These are phyloP conservation scores for Eulemur albifrons DNA, from an alignment of 2,797 vertebrate genomes.

Conservation along the genomic window DNA sequence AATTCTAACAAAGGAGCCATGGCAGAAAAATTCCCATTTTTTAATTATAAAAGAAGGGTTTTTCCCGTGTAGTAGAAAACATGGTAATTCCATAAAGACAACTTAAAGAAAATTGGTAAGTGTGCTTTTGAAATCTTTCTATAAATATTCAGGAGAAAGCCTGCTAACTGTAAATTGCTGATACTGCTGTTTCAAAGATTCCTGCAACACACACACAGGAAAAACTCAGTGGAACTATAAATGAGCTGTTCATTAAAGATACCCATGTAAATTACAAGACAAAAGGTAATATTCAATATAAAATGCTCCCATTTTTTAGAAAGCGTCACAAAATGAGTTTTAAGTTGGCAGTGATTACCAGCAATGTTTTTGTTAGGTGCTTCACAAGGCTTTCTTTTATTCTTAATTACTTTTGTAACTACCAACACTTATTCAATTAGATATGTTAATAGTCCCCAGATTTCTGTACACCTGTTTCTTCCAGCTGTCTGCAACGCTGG, in stretches of 20 bases:
- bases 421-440: conserved; percentile 80
- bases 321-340: conserved; percentile 65
- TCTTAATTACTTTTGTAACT: conserved; percentile 74
- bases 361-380: conserved; percentile 64
- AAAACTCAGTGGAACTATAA: conserved; percentile 54
- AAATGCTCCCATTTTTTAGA: conserved; percentile 47
- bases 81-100: conserved; percentile 43
- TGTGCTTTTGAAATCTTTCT: conserved; percentile 64
- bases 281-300: conserved; percentile 68
- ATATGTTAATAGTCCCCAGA: conserved; percentile 81
- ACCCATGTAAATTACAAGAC: conserved; percentile 66
- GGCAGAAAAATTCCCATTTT: neutral
- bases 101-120: conserved; percentile 54
- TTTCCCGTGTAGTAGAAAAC: conserved; percentile 34
- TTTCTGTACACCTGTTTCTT: conserved; percentile 73
- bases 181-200: conserved; percentile 64
- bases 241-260: conserved; percentile 56
- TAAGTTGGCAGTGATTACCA: conserved; percentile 68
- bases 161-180: conserved; percentile 54
- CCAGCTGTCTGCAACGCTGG: conserved; percentile 76
- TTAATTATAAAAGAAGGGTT: conserved; percentile 14
- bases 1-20: neutral
- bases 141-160: conserved; percentile 74
- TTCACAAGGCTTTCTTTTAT: conserved; percentile 65
- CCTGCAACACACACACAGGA: neutral